A percentile compares a stretch with the other conserved stretches of the same genome.
These are phyloP conservation scores for Drosophila hamatofila DNA, from an alignment of 2,888 invertebrate species.

Conservation along the genomic window DNA sequence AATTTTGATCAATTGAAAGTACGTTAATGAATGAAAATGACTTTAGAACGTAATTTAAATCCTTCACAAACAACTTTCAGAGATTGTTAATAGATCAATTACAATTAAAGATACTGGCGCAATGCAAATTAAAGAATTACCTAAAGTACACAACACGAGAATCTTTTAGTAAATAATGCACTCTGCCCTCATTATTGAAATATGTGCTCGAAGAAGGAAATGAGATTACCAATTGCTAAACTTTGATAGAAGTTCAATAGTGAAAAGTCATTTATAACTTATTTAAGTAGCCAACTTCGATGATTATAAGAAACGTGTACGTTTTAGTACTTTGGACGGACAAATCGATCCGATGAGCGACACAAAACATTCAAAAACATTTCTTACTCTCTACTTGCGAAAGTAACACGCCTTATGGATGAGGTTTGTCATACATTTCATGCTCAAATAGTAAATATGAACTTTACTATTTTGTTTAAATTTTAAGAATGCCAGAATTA, in stretches of 20 bases:
- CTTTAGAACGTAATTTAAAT: conserved; percentile 1
- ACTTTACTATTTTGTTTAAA: too few species aligned
- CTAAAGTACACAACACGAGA: neutral
- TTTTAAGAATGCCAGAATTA: neutral
- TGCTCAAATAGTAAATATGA: neutral
- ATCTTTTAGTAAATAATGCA: conserved; percentile 2
- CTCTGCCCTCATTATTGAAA: conserved; percentile 3
- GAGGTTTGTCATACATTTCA: neutral
- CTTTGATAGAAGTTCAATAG: conserved; percentile 30
- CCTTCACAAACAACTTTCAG: conserved; percentile 17
- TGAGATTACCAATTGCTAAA: conserved; percentile 24
- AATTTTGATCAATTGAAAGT: conserved; percentile 19
- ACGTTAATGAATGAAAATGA: conserved; percentile 25
- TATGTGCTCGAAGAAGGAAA: conserved; percentile 21
- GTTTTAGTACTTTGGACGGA: conserved; percentile 29
- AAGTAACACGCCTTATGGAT: neutral
- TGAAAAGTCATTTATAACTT: conserved; percentile 15
- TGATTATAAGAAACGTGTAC: conserved; percentile 15
- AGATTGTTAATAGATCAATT: conserved; percentile 33
- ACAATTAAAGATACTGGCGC: conserved; percentile 1
- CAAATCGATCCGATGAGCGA: neutral
- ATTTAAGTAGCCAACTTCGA: conserved; percentile 3
- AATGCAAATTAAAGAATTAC: conserved; percentile 21
- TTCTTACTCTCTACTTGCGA: neutral
- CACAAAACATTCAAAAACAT: neutral